Base-by-base conservation (phyloP, 2,888 invertebrate genomes). In the Mesorhabditis spiculigera region DNA sequence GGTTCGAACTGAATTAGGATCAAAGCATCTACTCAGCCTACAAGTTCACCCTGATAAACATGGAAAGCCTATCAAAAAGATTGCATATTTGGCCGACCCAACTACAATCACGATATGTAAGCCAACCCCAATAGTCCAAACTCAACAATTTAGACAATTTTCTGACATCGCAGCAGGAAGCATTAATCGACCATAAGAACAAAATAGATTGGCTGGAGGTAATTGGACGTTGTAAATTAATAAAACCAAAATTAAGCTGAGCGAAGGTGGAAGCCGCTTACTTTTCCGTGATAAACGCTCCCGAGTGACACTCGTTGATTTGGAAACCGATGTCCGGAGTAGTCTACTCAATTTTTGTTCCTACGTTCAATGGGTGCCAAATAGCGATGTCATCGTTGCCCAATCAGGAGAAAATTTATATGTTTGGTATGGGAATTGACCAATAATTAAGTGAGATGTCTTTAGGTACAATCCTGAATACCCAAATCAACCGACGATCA, bases 321-420 rank as follows among this genome's bases (percentile, higher is more conserved):
- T 91, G 63, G 64, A 70, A 4, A 65, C 70, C 8, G 74, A 78
- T 44, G 69, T 71, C 10, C 43, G 67, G 45, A 87, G 87, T 13
- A 79, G 75, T 45, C 86, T 90, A 63, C 86, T 89, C 43, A 88
- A 88, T 81, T 89, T 88, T 81, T 91, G 90, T 81, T 89, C 90
- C 8, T 91, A 90, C 86, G 90, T 90, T 5, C 90, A 90, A 88
- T 93, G 93, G 93, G 93, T 94, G 4, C 92, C 93, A 70, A 91
- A 93, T 70, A 96, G 96, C 87, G 97, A 98, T 86, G 97, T 98
- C 0, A 93, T 94, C 0, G 94, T 98, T 0, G 96, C 96, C 0
- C 97, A 98, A 87, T 93, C 93, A 69, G 91, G 92, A 41, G 91
- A 91, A 69, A 93, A 92, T 84, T 88, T 98, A 16, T 93, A 94